Evolutionary conservation across 2,113 vertebrate species (phyloP).

Genomic region (Percopsis transmontana): DNA sequence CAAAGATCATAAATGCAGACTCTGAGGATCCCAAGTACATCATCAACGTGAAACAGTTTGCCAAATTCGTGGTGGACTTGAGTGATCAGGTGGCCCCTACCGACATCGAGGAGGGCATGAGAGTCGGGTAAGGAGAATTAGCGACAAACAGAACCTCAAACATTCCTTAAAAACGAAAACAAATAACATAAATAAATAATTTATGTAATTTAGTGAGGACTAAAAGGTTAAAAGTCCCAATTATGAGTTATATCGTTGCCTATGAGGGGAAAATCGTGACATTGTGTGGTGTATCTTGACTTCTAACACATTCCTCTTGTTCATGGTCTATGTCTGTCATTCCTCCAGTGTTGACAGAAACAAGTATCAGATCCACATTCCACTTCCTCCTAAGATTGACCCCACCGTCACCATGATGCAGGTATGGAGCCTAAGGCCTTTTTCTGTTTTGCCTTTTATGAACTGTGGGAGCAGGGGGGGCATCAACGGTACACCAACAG

Average conservation of each 20-base stretch:
- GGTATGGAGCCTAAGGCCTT: conserved; percentile 72
- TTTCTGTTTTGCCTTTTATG: not conserved
- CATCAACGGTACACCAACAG: not conserved
- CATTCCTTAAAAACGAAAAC: too few species aligned
- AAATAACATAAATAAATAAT: too few species aligned
- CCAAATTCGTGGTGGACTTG: conserved; percentile 98
- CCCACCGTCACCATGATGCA: conserved; percentile 99
- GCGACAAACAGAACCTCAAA: not conserved
- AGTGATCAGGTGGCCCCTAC: conserved; percentile 98
- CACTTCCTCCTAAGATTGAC: conserved; percentile 97
- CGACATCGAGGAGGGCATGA: conserved; percentile 99
- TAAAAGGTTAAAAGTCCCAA: too few species aligned
- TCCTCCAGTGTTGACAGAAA: conserved; percentile 92
- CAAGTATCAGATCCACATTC: conserved; percentile 99
- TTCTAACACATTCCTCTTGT: not conserved
- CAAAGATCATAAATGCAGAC: conserved; percentile 99
- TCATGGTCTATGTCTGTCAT: not conserved
- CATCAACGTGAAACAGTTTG: conserved; percentile 99
- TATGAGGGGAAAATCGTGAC: too few species aligned
- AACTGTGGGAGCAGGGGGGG: too few species aligned
- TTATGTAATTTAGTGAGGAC: too few species aligned
- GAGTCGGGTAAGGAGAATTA: conserved; percentile 87
- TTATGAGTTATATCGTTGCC: too few species aligned
- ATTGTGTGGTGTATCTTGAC: too few species aligned
- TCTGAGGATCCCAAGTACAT: conserved; percentile 99